Base-by-base conservation (phyloP, 2,113 vertebrate species). In the Bubo blakistoni region DNA sequence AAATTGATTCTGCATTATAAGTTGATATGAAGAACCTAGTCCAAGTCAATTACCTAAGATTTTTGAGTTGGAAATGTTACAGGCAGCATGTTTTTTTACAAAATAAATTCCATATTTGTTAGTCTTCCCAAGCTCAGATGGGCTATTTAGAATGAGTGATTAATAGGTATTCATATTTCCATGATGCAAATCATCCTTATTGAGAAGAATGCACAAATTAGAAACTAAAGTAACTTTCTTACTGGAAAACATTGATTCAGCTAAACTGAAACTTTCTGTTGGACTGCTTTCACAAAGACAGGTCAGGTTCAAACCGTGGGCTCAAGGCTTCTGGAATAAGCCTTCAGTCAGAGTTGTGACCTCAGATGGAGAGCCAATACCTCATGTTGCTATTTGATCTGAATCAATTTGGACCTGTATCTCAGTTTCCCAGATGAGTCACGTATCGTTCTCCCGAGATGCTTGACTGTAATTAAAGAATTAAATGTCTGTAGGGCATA, bases 1-100 rank as follows among this genome's bases (percentile, higher is more conserved):
- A 34, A 95, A 96, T 79, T 93, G 88, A 92, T 96, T 96, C 65
- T 94, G 38, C 47, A 72, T 91, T 93, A 62, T 59, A 81, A 71
- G 72, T 32, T 96, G 88, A 69, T 90, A 38, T 61, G 92, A 92
- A 92, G 82, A 90, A 46, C 24, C n/a, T 30, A 86, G 65, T 95
- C 79, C 93, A 92, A 93, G 92, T 93, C 76, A 86, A 78, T 93
- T 94, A 83, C 51, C 54, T 83, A 59, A 78, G 86, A 70, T 42
- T 94, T 94, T 86, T 85, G 51, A 62, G 67, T 62, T 94, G 82
- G 36, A 93, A 84, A 34, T 88, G 51, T 67, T 94, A 77, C 44
- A 83, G 51, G 69, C 76, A 67, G 63, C 26, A 26, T 74, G 32
- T 19, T 93, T 86, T 91, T 91, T 88, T 51, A 27, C n/a, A 34